Evolutionary conservation across 2,113 vertebrate genomes (phyloP), one percentile per base, ranked within the genome.

Genomic region (Mugil cephalus): DNA sequence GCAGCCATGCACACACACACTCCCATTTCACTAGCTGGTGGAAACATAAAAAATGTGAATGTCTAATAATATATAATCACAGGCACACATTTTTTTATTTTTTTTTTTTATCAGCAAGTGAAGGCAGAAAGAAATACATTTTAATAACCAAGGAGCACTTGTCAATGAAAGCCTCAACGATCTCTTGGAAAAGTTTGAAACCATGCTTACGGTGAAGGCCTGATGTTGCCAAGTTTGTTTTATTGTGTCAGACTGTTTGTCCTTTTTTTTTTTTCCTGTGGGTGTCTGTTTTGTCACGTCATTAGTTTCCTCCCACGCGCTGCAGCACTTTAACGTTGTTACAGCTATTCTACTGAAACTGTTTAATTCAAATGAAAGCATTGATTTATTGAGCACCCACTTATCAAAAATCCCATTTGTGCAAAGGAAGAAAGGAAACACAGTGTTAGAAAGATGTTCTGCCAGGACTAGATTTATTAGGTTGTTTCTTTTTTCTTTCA

Each of bases 251-350:
- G 47, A 65, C 69, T 39, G 73, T 39, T 43, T 51, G 13, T 43
- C n/a, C 39, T 58, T 47, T 38, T 60, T 42, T 11, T 35, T 47
- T 34, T 60, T 47, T 11, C 24, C 34, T 17, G 48, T 52, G 62
- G 69, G 46, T 63, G 34, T 68, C 15, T 1, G 13, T 64, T 65
- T 80, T 76, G 48, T 69, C 51, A 55, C 63, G 21, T 58, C 69
- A 62, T 56, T 50, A 36, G 53, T 48, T 69, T 66, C 46, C 30
- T 38, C 72, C 67, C 14, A 63, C 74, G 19, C 55, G 40, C 47
- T 56, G 58, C 60, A 6, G 47, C 53, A 53, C 24, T 63, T 68
- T 67, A 78, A 64, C 65, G 60, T 40, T 58, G 34, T 51, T 19
- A 17, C 15, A 14, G 18, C 47, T 46, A 14, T 34, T 24, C 12